These are phyloP conservation scores for Diarsia mendica DNA, from an alignment of 2,888 invertebrate species.

Conservation along the genomic window DNA sequence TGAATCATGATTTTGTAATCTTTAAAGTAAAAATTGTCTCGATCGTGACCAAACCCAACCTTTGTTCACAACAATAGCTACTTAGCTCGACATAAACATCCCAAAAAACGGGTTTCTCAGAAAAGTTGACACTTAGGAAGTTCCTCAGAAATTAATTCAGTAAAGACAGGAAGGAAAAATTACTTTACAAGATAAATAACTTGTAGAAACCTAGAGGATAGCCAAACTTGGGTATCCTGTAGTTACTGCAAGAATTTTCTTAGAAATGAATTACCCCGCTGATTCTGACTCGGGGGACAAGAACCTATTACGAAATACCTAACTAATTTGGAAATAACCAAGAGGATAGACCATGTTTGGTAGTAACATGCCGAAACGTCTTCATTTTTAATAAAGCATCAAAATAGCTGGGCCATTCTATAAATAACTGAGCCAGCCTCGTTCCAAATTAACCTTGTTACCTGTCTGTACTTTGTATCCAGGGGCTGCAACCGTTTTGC, in stretches of 20 bases:
- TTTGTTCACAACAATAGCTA: conserved; percentile 47
- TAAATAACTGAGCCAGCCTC: conserved; percentile 41
- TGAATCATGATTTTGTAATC: conserved; percentile 42
- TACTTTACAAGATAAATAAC: background rate
- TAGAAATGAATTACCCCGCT: background rate
- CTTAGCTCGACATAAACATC: conserved; percentile 25
- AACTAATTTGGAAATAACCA: background rate
- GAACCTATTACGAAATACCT: background rate
- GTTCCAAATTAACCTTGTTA: conserved; percentile 45
- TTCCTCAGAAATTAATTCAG: conserved; percentile 8
- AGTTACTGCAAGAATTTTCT: background rate
- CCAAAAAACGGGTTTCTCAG: conserved; percentile 26
- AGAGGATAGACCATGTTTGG: background rate
- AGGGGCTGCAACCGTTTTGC: conserved; percentile 37
- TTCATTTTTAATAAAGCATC: conserved; percentile 17
- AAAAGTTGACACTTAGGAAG: conserved; percentile 5
- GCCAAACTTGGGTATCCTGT: background rate
- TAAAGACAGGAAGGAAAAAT: conserved; percentile 12
- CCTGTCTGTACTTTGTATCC: conserved; percentile 23
- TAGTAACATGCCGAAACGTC: conserved; percentile 5
- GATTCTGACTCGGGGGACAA: background rate
- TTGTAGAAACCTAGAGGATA: background rate
- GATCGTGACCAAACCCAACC: conserved; percentile 44
- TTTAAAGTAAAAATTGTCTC: conserved; percentile 15
- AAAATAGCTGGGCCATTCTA: conserved; percentile 47